Base-by-base conservation (phyloP, 2,113 vertebrate genomes). In the Perognathus longimembris region DNA sequence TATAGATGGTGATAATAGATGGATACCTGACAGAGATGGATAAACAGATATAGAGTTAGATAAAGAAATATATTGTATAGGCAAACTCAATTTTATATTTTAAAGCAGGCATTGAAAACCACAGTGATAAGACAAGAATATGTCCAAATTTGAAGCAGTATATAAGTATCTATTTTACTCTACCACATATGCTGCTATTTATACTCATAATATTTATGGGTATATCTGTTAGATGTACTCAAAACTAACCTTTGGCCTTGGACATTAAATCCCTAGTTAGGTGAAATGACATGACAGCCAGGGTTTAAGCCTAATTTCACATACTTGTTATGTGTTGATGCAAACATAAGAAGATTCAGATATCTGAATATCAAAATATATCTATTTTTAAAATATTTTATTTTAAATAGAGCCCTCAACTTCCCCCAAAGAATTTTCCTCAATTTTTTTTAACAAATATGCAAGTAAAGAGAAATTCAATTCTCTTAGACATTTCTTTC, bases 61-160 rank as follows among this genome's bases (percentile, higher is more conserved):
- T 45, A 45, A 7, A 80, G 15, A 81, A 18, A 45, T 26, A 24
- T 45, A 45, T 45, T 45, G 45, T 45, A 45, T 14, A 80, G 32
- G 54, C 21, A 75, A 76, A 89, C 6, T 90, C 26, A 57, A 45
- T 59, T 79, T 79, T 91, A 78, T 69, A 32, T 74, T 36, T 88
- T 92, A 71, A 75, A 89, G 38, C 17, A 64, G 32, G 40, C 42
- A 90, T 14, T 85, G 38, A 86, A 96, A 93, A 84, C 75, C 36
- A 45, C 63, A 89, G 14, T 4, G 0, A 42, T 83, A 82, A 84
- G 32, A 30, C 36, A 80, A 17, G 22, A 86, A 91, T 85, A 42
- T 57, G 59, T 66, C 61, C 83, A 93, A 93, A 89, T 67, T 30
- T 89, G 28, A 94, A 94, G 34, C 8, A 54, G 20, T 82, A 45